Evolutionary conservation across 2,888 invertebrate genomes (phyloP), one percentile per base, ranked within the genome.

Genomic region (Eremobia ochroleuca): DNA sequence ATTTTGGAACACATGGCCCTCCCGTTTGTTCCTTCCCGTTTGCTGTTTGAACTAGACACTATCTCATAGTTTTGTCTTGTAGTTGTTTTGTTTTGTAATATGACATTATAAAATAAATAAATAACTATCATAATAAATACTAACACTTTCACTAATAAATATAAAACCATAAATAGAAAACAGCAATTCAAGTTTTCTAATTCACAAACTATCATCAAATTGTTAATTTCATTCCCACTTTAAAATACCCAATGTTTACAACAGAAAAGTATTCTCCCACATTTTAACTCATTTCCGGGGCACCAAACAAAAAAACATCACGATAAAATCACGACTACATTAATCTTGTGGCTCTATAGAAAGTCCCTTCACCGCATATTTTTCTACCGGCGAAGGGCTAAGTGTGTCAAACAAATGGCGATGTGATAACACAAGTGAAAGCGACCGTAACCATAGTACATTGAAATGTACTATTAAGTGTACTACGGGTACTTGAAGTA

Each of bases 371-470:
- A 69, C 79, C 31, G 77, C 67, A 74, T 76, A 76, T 76, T 79
- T 79, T 79, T 72, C 66, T 52, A 61, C n/a, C 65, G 52, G 55
- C 87, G 88, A 92, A 93, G 93, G 93, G 91, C 89, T 87, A 82
- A 91, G 93, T 94, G 82, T 92, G 94, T 94, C 94, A 94, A 89
- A 88, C 86, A 74, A 86, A 86, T 76, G 77, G 72, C 84, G 79
- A 73, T 68, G 83, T 87, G 91, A 92, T 91, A 91, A 89, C 86
- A 85, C 64, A 86, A 93, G 93, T 92, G 93, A 93, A 93, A 93
- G 93, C 87, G 85, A 55, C 71, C 67, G 37, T 67, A 73, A 76
- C 81, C 65, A 62, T 71, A 34, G 80, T 73, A 73, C 81, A 68
- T 84, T 85, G 71, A 70, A 80, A 81, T 77, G 76, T 82, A 84